phyloP scores from a whole-genome alignment of 2,888 invertebrate species.

The Eilema depressum region DNA sequence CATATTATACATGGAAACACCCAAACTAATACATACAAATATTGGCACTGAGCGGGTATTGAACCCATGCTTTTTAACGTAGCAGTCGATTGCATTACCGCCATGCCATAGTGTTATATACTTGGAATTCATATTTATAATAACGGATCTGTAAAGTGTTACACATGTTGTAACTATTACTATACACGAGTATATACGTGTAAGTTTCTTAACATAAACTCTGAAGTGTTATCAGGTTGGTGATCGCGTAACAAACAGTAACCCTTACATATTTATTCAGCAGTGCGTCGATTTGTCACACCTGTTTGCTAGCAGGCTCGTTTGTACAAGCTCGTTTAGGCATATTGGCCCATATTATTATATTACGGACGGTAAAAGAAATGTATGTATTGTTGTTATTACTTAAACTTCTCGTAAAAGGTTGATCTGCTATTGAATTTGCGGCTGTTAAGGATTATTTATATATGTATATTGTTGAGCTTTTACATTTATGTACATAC shows the following conservation, averaged over 20 bases:
- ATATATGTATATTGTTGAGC: not conserved
- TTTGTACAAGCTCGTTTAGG: conserved; percentile 41
- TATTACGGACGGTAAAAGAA: conserved; percentile 42
- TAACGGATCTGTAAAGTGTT: not conserved
- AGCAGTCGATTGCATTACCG: too few species aligned
- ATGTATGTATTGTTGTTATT: conserved; percentile 38
- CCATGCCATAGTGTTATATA: too few species aligned
- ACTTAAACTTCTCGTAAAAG: conserved; percentile 18
- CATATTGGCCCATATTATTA: conserved; percentile 45
- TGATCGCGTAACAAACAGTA: conserved; percentile 36
- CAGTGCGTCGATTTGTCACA: conserved; percentile 49
- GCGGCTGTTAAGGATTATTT: not conserved
- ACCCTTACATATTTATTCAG: conserved; percentile 50
- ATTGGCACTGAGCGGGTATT: too few species aligned
- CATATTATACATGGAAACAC: too few species aligned
- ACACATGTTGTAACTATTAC: not conserved
- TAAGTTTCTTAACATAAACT: conserved; percentile 1
- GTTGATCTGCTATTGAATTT: conserved; percentile 12
- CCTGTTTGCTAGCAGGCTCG: conserved; percentile 45
- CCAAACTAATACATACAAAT: too few species aligned
- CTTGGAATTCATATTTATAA: not conserved
- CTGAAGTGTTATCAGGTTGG: conserved; percentile 24
- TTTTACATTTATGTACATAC: not conserved
- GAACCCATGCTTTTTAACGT: too few species aligned
- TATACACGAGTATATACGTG: not conserved